These are phyloP conservation scores for Palythoa grandiflora DNA, from an alignment of 92 coral and sea anemone genomes.

Conservation along the genomic window DNA sequence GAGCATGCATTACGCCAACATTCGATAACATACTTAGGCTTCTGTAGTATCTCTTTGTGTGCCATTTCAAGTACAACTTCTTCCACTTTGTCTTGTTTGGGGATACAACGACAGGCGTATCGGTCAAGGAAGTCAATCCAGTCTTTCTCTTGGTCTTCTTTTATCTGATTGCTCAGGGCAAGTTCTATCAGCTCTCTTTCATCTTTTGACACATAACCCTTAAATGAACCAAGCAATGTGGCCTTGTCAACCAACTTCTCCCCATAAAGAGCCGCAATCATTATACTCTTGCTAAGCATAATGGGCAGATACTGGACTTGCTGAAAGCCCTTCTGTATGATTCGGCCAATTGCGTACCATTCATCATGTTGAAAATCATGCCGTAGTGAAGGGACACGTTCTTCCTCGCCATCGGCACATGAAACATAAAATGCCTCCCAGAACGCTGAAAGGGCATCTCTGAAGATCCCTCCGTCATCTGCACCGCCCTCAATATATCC, in stretches of 20 bases:
- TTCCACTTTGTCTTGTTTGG: constrained; percentile 33
- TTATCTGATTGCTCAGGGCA: constrained; percentile 25
- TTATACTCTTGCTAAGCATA: constrained; percentile 50
- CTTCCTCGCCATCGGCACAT: constrained; percentile 56
- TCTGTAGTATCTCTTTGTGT: constrained; percentile 52
- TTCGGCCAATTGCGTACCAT: constrained; percentile 62
- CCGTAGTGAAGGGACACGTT: constrained; percentile 51
- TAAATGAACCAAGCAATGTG: constrained; percentile 49
- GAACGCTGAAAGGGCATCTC: constrained; percentile 64
- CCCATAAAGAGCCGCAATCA: constrained; percentile 45
- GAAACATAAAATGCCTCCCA: constrained; percentile 59
- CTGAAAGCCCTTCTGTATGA: constrained; percentile 59
- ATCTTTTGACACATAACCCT: constrained; percentile 58
- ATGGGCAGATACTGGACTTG: constrained; percentile 53
- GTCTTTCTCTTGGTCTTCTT: constrained; percentile 44
- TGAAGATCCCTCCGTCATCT: constrained; percentile 60
- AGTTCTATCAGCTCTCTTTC: constrained; percentile 55
- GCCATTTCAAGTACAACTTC: constrained; percentile 42
- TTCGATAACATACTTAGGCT: constrained; percentile 41
- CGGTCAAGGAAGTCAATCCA: constrained; percentile 50
- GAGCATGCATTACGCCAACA: constrained; percentile 25
- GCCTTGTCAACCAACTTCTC: constrained; percentile 49
- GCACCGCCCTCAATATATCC: constrained; percentile 46
- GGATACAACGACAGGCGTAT: constrained; percentile 35
- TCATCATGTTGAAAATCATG: constrained; percentile 61